phyloP scores from a whole-genome alignment of 2,797 vertebrate genomes.

The Halcyon smyrnensis region DNA sequence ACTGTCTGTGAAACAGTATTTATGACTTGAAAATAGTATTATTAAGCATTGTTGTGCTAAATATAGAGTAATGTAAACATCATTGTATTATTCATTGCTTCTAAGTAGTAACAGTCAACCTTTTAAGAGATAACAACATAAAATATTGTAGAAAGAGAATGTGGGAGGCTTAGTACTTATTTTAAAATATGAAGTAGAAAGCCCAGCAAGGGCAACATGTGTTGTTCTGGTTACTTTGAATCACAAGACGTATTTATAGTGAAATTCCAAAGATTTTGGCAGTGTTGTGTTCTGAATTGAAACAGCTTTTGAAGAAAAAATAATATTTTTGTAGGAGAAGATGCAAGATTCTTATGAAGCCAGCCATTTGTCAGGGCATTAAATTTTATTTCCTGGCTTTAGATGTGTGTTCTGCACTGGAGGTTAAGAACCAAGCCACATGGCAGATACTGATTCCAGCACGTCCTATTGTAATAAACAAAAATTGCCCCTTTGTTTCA shows the following conservation, averaged over 20 bases:
- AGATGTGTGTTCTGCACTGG: not conserved
- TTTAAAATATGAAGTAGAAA: slow-evolving; percentile 17
- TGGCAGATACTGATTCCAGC: not conserved
- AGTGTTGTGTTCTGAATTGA: not conserved
- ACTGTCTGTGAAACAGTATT: not conserved
- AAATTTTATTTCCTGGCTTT: slow-evolving; percentile 39
- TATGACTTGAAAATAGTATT: not conserved
- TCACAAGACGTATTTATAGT: not conserved
- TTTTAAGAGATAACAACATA: not conserved
- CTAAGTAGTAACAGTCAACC: not conserved
- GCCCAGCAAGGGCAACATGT: not conserved
- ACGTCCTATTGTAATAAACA: not conserved
- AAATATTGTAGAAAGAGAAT: slow-evolving; percentile 1
- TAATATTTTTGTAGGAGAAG: slow-evolving; percentile 14
- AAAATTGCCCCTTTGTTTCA: not conserved
- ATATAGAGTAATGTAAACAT: not conserved
- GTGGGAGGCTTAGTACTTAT: not conserved
- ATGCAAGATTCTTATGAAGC: not conserved
- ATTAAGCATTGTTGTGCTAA: not conserved
- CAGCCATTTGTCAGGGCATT: slow-evolving; percentile 7
- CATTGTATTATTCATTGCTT: not conserved
- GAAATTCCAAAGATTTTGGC: slow-evolving; percentile 29
- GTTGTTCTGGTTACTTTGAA: not conserved
- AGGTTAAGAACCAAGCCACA: slow-evolving; percentile 18
- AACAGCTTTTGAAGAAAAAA: slow-evolving; percentile 41